Conservation (phyloP, 2,113 vertebrate genomes). For the Noctilio leporinus region DNA sequence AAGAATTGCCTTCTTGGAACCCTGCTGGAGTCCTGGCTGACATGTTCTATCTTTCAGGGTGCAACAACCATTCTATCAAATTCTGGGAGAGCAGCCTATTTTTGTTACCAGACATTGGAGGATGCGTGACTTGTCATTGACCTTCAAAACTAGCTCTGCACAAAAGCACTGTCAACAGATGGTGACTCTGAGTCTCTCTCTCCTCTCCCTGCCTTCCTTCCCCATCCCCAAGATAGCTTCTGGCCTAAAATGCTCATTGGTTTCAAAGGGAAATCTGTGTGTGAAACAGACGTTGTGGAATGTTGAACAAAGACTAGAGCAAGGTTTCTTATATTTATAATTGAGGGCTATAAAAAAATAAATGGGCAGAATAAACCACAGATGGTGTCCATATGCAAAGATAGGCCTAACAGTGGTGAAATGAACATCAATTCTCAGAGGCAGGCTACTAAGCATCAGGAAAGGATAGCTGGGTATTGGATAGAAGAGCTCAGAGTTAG, state of each 20-base stretch:
- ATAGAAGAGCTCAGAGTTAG: background rate
- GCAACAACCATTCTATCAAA: conserved; percentile 33
- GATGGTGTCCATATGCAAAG: background rate
- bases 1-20: conserved; percentile 36
- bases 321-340: conserved; percentile 12
- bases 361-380: background rate
- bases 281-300: conserved; percentile 9
- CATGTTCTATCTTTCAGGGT: background rate
- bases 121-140: conserved; percentile 60
- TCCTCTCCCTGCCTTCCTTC: background rate
- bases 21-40: conserved; percentile 27
- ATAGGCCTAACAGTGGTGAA: background rate
- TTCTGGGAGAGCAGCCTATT: conserved; percentile 57
- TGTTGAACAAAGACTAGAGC: background rate
- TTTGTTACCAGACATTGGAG: conserved; percentile 51
- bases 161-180: conserved; percentile 54
- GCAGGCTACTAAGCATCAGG: background rate
- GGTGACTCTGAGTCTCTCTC: conserved; percentile 9
- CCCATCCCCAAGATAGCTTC: background rate
- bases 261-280: conserved; percentile 26
- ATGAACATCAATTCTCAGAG: background rate
- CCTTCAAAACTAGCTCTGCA: conserved; percentile 55
- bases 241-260: background rate
- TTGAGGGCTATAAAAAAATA: background rate
- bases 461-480: too few species aligned